Evolutionary conservation across 2,888 invertebrate species (phyloP), one percentile per base, ranked within the genome.

Genomic region (Ennomos erosarius): DNA sequence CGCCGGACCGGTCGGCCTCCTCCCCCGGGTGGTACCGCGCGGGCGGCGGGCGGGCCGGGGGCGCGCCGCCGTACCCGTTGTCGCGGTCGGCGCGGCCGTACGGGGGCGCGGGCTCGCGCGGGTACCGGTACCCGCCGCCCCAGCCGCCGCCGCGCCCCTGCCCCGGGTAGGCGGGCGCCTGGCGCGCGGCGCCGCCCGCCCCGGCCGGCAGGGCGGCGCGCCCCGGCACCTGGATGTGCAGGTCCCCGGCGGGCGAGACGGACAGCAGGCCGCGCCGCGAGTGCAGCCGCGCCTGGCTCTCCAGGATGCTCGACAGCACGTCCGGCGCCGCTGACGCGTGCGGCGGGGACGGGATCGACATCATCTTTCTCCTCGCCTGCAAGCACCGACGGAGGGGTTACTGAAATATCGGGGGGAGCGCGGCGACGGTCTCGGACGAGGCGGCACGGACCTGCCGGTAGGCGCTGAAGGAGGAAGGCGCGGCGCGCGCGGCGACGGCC

Each of bases 271-370:
- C 90, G 47, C 94, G 92, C 62, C 94, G 95, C 8, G 95, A 95
- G 78, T 96, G 95, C 85, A 96, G 94, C 59, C 94, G 90, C 49
- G 95, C 93, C 81, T 97, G 97, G 68, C 94, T 93, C 64, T 94
- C 94, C 72, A 97, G 85, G 68, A 97, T 96, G 71, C 93, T 94
- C 35, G 94, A 94, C 6, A 97, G 85, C 9, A 97, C 73, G 84
- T 97, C 96, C 0, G 93, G 87, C 9, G 90, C 86, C n/a, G 93
- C 77, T 1, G 85, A 62, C 16, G 90, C 85, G 66, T 79, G 85
- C 13, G 90, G 78, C 39, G 90, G 88, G 0, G 90, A 88, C 9
- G 90, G 83, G 43, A 87, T 69, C 16, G 82, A 71, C 10, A 90
- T 70, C 78, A 88, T 87, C 76, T 94, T 94, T 59, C 93, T 82